These are phyloP conservation scores for Ligdia adustata DNA, from an alignment of 2,888 invertebrate species.

Conservation along the genomic window DNA sequence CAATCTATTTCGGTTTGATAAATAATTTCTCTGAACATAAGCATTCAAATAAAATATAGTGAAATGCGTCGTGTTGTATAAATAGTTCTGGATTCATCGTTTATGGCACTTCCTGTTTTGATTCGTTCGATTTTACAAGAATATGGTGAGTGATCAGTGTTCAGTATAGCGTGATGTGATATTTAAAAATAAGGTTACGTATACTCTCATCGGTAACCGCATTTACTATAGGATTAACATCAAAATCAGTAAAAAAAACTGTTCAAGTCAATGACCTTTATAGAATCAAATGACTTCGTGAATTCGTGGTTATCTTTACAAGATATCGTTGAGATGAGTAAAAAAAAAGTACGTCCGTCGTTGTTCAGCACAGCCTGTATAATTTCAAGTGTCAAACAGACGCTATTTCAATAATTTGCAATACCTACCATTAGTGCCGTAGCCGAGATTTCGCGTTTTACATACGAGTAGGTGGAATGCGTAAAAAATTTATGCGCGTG, in stretches of 20 bases:
- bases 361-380: no score
- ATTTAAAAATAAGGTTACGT: no score
- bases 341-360: no score
- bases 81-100: constrained; percentile 23
- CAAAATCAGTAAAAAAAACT: no score
- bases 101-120: constrained; percentile 8
- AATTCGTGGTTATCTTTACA: no score
- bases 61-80: constrained; percentile 27
- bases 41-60: constrained; percentile 22
- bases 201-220: no score
- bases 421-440: constrained; percentile 5
- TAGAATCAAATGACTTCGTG: no score
- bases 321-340: no score
- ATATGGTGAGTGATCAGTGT: background rate
- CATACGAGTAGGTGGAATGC: constrained; percentile 9
- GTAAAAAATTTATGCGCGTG: constrained; percentile 16
- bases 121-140: background rate
- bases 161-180: background rate
- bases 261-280: no score
- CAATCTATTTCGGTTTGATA: constrained; percentile 30
- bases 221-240: no score
- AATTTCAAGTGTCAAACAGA: no score
- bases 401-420: background rate
- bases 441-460: constrained; percentile 8
- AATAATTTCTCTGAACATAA: constrained; percentile 32